Base-by-base conservation (phyloP, 2,113 vertebrate genomes). In the Poeciliopsis retropinna region DNA sequence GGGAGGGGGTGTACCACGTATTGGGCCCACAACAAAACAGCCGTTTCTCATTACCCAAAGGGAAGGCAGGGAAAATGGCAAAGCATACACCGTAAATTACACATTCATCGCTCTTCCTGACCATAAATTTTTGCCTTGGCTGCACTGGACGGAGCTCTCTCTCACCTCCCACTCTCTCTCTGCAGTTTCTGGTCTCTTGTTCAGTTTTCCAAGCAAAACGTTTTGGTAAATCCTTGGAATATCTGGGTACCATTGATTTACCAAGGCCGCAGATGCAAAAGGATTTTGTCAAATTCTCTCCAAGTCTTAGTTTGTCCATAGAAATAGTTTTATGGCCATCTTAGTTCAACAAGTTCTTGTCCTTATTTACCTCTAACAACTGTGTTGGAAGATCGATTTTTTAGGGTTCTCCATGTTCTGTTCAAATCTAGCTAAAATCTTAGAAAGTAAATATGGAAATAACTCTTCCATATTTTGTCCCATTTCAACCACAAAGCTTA, bases 31-130 rank as follows among this genome's bases (percentile, higher is more conserved):
- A 91, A 88, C 88, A 83, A 90, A 94, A 92, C 94, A 95, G 93
- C 89, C 88, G 92, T 93, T 94, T 94, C 92, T 93, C 93, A 94
- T 95, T 94, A 93, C 82, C 83, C 72, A 82, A 92, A 75, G 91
- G 93, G 93, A 92, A 92, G 92, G 92, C 89, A 92, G 83, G 85
- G 85, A 87, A 81, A 92, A 89, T 83, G 84, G 93, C 89, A 92
- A 84, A 91, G 90, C 87, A 83, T 90, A 88, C 84, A 88, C 85
- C 78, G 78, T 93, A 94, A 94, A 95, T 94, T 89, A 94, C 83
- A 88, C 91, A 89, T 93, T 90, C 91, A 93, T 91, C 89, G 87
- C 88, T 92, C 92, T 92, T 92, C 87, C 90, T 94, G 89, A 82
- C 87, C 82, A 89, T 93, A 94, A 92, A 94, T 94, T 94, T 84